A percentile compares a stretch with the other conserved stretches of the same genome.
These are phyloP conservation scores for Drosophila paulistorum DNA, from an alignment of 1,140 invertebrate species.

Conservation along the genomic window DNA sequence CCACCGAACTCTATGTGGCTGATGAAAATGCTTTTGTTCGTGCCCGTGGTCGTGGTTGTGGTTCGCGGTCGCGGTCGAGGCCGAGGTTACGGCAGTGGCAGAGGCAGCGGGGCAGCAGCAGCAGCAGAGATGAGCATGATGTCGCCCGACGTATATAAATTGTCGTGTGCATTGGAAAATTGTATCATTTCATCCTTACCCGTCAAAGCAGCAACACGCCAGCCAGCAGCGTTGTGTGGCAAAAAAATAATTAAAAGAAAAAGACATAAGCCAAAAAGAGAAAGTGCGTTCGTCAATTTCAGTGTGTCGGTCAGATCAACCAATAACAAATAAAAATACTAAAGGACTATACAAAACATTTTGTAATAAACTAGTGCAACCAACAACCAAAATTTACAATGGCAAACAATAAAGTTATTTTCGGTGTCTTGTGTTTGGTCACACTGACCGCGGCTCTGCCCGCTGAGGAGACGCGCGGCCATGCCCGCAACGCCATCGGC, in stretches of 20 bases:
- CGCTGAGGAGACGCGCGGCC: slow-evolving; percentile 86
- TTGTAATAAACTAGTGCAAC: slow-evolving; percentile 32
- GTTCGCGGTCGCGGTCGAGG: slow-evolving; percentile 22
- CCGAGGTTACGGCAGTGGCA: slow-evolving; percentile 22
- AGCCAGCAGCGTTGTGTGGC: slow-evolving; percentile 69
- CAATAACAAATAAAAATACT: slow-evolving; percentile 46
- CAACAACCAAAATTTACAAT: slow-evolving; percentile 57
- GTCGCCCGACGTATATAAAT: slow-evolving; percentile 79
- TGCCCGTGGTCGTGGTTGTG: background rate
- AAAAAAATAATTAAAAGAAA: slow-evolving; percentile 44
- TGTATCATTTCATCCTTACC: slow-evolving; percentile 83
- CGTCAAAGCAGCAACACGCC: slow-evolving; percentile 82
- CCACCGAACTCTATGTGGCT: slow-evolving; percentile 31
- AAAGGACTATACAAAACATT: slow-evolving; percentile 66
- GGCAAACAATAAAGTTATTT: slow-evolving; percentile 79
- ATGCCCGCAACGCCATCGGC: slow-evolving; percentile 85
- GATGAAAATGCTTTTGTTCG: slow-evolving; percentile 70
- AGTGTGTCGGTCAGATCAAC: slow-evolving; percentile 41
- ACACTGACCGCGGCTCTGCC: slow-evolving; percentile 86
- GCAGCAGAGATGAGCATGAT: slow-evolving; percentile 35
- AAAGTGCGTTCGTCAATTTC: slow-evolving; percentile 71
- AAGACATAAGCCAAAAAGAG: slow-evolving; percentile 56
- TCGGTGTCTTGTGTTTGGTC: slow-evolving; percentile 84
- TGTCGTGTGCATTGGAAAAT: slow-evolving; percentile 81
- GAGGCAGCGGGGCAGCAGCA: slow-evolving; percentile 26